A percentile compares a stretch with the other conserved stretches of the same genome.
These are phyloP conservation scores for Cephus sareptanus DNA, from an alignment of 2,888 invertebrate species.

Conservation along the genomic window DNA sequence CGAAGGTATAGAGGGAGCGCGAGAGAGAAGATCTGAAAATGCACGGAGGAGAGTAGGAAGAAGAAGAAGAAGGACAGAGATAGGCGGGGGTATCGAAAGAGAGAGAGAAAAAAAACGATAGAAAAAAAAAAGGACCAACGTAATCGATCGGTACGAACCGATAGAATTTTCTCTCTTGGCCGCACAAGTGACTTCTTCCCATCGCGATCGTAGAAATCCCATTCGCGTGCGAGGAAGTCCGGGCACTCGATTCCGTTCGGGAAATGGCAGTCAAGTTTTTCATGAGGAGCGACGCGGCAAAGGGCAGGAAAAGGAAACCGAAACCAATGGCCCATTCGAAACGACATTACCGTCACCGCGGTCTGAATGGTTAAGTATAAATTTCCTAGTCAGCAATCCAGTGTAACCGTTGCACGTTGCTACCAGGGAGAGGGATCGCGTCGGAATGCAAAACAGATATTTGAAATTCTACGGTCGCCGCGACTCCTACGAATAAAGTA, in stretches of 20 bases:
- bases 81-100: not conserved
- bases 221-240: not conserved
- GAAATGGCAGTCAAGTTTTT: not conserved
- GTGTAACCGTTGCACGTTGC: conserved; percentile 39
- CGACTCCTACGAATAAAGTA: conserved; percentile 13
- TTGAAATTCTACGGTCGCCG: conserved; percentile 52
- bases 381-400: conserved; percentile 49
- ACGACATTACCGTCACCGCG: conserved; percentile 42
- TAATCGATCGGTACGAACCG: not conserved
- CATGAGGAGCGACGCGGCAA: not conserved
- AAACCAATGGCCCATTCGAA: conserved; percentile 38
- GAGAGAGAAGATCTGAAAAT: not conserved
- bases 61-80: no score
- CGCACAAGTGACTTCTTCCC: not conserved
- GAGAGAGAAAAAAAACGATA: not conserved
- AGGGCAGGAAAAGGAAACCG: conserved; percentile 1
- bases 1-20: not conserved
- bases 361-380: conserved; percentile 48
- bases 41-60: not conserved
- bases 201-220: not conserved
- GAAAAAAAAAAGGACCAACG: not conserved
- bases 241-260: not conserved
- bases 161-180: not conserved
- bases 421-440: conserved; percentile 32
- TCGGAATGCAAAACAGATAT: conserved; percentile 53